A percentile compares a stretch with the other conserved stretches of the same genome.
These are phyloP conservation scores for Trachythela sp. DNA, from an alignment of 64 coral and sea anemone genomes.

Conservation along the genomic window DNA sequence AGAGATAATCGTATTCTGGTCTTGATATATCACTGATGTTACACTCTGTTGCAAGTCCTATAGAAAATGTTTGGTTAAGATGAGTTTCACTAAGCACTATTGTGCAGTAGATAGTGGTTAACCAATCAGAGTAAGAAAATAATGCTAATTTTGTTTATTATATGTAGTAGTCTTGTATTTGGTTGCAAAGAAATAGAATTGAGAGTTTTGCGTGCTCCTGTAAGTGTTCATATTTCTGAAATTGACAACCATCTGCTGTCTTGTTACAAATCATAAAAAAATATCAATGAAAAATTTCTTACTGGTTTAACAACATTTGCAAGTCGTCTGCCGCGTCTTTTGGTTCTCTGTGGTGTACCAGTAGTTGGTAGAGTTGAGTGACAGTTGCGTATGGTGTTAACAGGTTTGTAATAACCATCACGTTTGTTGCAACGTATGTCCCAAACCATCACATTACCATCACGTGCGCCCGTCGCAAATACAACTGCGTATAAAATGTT, in stretches of 20 bases:
- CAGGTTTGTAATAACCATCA: conserved; percentile 66
- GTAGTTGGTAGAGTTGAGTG: conserved; percentile 52
- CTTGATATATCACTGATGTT: conserved; percentile 88
- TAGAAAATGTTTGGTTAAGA: not conserved
- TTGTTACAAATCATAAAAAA: too few relatives aligned
- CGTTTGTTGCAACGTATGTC: conserved; percentile 84
- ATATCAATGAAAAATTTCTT: not conserved
- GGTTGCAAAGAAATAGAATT: too few relatives aligned
- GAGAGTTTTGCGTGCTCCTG: too few relatives aligned
- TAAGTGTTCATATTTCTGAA: not conserved
- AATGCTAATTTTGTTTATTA: too few relatives aligned
- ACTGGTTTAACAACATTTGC: conserved; percentile 12
- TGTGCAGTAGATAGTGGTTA: too few relatives aligned
- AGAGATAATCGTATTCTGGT: conserved; percentile 68
- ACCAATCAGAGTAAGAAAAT: too few relatives aligned
- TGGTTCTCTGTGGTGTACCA: conserved; percentile 28
- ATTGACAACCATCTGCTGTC: too few relatives aligned
- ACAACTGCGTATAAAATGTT: conserved; percentile 55
- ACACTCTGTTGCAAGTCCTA: conserved; percentile 93
- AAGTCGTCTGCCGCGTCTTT: conserved; percentile 45
- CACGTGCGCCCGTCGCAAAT: conserved; percentile 83
- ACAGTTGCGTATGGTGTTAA: conserved; percentile 68
- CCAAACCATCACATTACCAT: conserved; percentile 98
- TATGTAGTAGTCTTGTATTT: too few relatives aligned
- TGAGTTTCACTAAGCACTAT: too few relatives aligned